Conservation (phyloP, 2,113 vertebrate genomes). For the Hyperoodon ampullatus region DNA sequence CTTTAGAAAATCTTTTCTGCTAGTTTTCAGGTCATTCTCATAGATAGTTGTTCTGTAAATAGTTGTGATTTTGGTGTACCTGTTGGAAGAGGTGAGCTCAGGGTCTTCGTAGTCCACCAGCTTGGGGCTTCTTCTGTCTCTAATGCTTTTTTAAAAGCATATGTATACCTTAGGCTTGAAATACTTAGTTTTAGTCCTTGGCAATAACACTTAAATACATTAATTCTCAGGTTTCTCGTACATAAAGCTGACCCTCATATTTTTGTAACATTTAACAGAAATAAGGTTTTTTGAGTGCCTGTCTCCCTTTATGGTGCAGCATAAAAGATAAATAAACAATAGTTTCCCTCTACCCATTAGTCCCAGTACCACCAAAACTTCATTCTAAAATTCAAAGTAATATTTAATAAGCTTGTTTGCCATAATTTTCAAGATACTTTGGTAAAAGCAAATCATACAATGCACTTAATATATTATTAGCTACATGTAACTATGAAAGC, state of each 20-base stretch:
- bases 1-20: neutral
- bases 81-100: neutral
- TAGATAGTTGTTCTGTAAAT: neutral
- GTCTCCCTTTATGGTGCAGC: neutral
- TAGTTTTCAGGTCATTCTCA: neutral
- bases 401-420: neutral
- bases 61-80: neutral
- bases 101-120: neutral
- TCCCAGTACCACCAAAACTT: neutral
- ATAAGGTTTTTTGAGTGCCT: neutral
- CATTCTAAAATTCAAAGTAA: slow-evolving; percentile 19
- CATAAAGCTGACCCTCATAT: neutral
- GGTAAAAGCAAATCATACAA: neutral
- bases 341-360: neutral
- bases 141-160: neutral
- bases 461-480: neutral
- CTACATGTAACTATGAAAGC: neutral
- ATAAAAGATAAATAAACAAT: neutral
- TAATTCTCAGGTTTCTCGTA: neutral
- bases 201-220: neutral
- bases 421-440: neutral
- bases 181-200: neutral
- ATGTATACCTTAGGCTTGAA: neutral
- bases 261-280: slow-evolving; percentile 35
- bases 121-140: neutral